Evolutionary conservation across 1,140 invertebrate species (phyloP).

Genomic region (Ceratina calcarata): DNA sequence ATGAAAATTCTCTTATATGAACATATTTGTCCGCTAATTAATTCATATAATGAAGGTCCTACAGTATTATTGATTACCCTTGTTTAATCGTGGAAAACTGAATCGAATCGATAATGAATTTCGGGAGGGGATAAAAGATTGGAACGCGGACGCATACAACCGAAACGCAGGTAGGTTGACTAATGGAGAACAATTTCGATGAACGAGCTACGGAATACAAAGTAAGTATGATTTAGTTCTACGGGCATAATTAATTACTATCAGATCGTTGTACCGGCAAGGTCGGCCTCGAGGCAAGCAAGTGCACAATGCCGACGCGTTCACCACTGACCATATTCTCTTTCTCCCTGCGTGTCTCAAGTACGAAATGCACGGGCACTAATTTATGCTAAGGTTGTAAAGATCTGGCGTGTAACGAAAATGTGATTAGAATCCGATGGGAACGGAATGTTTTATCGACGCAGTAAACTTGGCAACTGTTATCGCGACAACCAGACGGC

Average conservation of each 20-base stretch:
- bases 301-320: conserved; percentile 23
- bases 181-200: conserved; percentile 25
- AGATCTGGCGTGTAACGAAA: not conserved
- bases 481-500: not conserved
- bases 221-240: conserved; percentile 4
- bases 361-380: not conserved
- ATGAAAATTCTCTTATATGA: no score
- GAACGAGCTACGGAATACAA: conserved; percentile 12
- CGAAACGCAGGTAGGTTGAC: not conserved
- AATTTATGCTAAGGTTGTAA: not conserved
- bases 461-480: not conserved
- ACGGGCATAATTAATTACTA: conserved; percentile 39
- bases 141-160: not conserved
- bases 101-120: not conserved
- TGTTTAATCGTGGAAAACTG: no score
- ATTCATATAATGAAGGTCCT: no score
- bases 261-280: conserved; percentile 46
- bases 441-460: not conserved
- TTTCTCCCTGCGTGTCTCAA: not conserved
- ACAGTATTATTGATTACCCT: no score
- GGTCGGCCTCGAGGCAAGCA: conserved; percentile 41
- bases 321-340: conserved; percentile 27
- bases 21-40: no score
- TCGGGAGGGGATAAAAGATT: not conserved
- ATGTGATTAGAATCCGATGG: not conserved